Evolutionary conservation across 2,888 invertebrate genomes (phyloP).

Genomic region (Acholoe squamosa): DNA sequence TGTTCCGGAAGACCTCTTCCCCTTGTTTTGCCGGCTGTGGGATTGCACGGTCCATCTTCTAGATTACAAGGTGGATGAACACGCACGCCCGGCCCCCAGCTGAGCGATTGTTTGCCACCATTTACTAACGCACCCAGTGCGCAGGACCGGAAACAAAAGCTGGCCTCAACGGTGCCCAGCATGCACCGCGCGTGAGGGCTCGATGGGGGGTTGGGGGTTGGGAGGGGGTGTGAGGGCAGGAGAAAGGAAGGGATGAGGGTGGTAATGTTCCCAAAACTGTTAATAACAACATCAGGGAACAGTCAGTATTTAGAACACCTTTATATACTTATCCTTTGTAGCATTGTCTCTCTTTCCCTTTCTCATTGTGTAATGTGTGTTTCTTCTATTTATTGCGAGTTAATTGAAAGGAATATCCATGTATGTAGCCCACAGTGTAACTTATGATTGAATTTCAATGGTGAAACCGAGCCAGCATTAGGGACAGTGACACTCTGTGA

Average conservation of each 20-base stretch:
- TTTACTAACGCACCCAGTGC: conserved; percentile 30
- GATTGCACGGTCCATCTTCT: conserved; percentile 49
- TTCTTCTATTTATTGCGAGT: too few relatives aligned
- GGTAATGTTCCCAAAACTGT: conserved; percentile 43
- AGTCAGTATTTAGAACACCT: neutral
- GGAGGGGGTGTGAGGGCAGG: conserved; percentile 1
- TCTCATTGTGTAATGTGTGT: neutral
- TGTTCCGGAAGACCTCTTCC: conserved; percentile 22
- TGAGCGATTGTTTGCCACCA: conserved; percentile 53
- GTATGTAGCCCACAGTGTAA: neutral
- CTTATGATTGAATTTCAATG: neutral
- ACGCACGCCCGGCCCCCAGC: conserved; percentile 27
- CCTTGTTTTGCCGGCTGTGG: neutral
- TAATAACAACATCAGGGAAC: conserved; percentile 39
- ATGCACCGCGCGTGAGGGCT: conserved; percentile 49
- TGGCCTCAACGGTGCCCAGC: conserved; percentile 21
- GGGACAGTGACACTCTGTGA: conserved; percentile 1
- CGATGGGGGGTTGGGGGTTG: conserved; percentile 5
- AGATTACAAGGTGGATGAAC: conserved; percentile 20
- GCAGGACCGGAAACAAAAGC: conserved; percentile 55
- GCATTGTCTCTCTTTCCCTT: neutral
- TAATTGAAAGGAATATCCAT: too few relatives aligned
- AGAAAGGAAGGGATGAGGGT: neutral
- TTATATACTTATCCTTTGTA: neutral
- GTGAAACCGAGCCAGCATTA: too few relatives aligned